These are phyloP conservation scores for Eulimnadia texana DNA, from an alignment of 1,140 invertebrate genomes.

Conservation along the genomic window DNA sequence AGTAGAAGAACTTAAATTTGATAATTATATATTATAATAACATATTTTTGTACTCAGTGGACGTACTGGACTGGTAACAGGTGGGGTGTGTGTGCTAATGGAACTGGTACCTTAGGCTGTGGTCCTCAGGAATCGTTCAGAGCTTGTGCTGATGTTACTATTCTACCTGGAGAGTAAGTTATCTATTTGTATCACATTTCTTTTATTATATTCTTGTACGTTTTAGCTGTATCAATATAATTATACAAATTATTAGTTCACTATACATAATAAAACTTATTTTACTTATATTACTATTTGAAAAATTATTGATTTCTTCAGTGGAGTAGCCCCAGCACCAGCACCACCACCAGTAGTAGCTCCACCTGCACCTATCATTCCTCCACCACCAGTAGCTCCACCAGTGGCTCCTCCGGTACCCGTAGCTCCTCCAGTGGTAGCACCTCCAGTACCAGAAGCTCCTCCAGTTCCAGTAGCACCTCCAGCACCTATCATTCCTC, in stretches of 20 bases:
- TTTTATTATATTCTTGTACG: no score
- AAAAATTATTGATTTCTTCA: no score
- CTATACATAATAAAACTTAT: no score
- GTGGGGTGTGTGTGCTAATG: conserved; percentile 27
- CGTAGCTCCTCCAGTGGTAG: not conserved
- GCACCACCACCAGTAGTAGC: not conserved
- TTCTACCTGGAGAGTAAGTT: conserved; percentile 9
- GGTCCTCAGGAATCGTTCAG: conserved; percentile 30
- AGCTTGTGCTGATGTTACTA: conserved; percentile 26
- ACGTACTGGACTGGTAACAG: conserved; percentile 25
- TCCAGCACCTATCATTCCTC: not conserved
- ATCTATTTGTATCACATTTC: not conserved
- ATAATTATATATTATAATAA: no score
- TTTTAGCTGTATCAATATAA: no score
- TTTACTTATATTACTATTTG: no score
- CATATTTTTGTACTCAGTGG: conserved; percentile 15
- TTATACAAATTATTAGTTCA: no score
- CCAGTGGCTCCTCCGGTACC: not conserved
- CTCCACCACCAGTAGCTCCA: not conserved
- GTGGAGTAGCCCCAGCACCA: not conserved
- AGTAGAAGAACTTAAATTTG: not conserved
- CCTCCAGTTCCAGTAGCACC: no score
- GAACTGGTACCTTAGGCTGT: conserved; percentile 26
- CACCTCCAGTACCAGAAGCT: not conserved
- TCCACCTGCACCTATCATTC: no score